Conservation (phyloP, 2,888 invertebrate species). For the Caenorhabditis sp. region DNA sequence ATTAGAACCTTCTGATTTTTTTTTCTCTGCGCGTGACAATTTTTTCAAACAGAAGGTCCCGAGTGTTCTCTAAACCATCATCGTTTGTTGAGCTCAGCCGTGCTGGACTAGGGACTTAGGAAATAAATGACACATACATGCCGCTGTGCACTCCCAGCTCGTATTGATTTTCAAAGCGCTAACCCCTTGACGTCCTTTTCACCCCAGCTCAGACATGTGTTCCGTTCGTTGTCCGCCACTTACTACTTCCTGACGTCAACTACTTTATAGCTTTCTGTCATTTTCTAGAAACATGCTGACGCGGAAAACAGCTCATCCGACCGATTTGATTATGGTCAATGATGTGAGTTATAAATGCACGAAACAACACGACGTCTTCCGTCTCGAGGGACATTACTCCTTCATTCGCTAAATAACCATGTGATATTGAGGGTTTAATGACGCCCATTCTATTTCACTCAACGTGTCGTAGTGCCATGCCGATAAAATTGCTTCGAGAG, state of each 20-base stretch:
- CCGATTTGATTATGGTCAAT: constrained; percentile 29
- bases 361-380: not conserved
- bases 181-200: constrained; percentile 4
- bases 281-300: constrained; percentile 15
- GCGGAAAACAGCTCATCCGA: constrained; percentile 16
- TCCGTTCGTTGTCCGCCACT: not conserved
- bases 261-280: not conserved
- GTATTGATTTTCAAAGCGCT: constrained; percentile 55
- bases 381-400: constrained; percentile 18
- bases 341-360: not conserved
- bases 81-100: constrained; percentile 45
- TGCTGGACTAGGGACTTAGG: constrained; percentile 22
- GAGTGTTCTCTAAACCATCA: constrained; percentile 20
- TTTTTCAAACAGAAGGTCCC: not conserved
- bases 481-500: constrained; percentile 20
- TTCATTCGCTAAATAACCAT: constrained; percentile 38
- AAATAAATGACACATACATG: constrained; percentile 5
- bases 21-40: constrained; percentile 10
- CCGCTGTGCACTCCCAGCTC: constrained; percentile 33
- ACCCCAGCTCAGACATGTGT: constrained; percentile 4
- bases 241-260: not conserved
- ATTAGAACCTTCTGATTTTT: constrained; percentile 7
- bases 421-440: constrained; percentile 39
- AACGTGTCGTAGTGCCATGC: constrained; percentile 1
- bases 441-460: constrained; percentile 4